phyloP scores from a whole-genome alignment of 1,140 invertebrate species.

The Panagrolaimus sp. region DNA sequence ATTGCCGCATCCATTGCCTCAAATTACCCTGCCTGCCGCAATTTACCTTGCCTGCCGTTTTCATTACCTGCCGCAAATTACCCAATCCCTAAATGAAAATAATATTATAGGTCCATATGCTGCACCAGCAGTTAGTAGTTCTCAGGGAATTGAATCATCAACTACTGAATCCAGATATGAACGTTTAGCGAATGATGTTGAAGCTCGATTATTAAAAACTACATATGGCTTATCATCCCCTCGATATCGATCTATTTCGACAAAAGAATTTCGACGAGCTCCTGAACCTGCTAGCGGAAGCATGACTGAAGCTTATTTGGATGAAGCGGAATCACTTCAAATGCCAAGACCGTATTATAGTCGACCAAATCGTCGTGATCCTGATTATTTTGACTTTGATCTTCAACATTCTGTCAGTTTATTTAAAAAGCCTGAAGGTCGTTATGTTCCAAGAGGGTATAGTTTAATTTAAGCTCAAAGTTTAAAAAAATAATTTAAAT shows the following conservation, averaged over 20 bases:
- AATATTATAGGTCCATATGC: constrained; percentile 55
- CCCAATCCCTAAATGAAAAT: too few relatives aligned
- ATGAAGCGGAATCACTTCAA: constrained; percentile 30
- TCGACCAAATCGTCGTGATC: constrained; percentile 51
- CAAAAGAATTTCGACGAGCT: constrained; percentile 49
- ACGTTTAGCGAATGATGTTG: constrained; percentile 47
- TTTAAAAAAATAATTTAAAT: constrained; percentile 1
- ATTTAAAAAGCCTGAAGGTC: constrained; percentile 47
- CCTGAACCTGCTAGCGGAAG: constrained; percentile 45
- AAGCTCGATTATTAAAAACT: constrained; percentile 47
- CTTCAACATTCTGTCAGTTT: constrained; percentile 54
- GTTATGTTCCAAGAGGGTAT: constrained; percentile 46
- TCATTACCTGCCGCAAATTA: too few relatives aligned
- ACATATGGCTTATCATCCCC: constrained; percentile 12
- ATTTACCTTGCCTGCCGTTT: too few relatives aligned
- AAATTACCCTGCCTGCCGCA: too few relatives aligned
- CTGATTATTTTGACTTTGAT: constrained; percentile 58
- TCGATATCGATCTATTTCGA: constrained; percentile 22
- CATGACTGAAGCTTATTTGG: constrained; percentile 20
- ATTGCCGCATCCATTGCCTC: too few relatives aligned
- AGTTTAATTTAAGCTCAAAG: too few relatives aligned
- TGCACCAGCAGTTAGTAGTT: constrained; percentile 44
- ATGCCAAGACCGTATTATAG: constrained; percentile 56
- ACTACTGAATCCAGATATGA: constrained; percentile 44
- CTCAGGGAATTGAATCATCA: constrained; percentile 49